phyloP scores from a whole-genome alignment of 2,888 invertebrate genomes.

The Dynastes hyllus region DNA sequence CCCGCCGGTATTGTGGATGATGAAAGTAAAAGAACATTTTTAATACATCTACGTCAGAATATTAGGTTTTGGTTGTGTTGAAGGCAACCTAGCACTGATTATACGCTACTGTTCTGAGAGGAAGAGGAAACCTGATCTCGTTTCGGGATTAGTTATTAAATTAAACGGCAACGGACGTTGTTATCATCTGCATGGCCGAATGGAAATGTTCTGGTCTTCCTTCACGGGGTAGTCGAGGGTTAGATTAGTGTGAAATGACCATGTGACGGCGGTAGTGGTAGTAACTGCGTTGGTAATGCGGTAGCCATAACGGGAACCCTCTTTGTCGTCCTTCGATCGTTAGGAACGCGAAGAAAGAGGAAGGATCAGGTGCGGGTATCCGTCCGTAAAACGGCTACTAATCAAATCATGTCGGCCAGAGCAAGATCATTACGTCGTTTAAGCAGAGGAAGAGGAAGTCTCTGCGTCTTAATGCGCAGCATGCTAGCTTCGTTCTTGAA shows the following conservation, averaged over 20 bases:
- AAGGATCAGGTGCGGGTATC: slow-evolving; percentile 63
- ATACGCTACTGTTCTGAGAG: too few species aligned
- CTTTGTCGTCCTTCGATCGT: slow-evolving; percentile 9
- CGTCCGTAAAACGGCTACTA: slow-evolving; percentile 63
- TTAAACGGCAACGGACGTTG: slow-evolving; percentile 60
- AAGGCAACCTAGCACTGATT: too few species aligned
- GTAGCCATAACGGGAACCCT: neutral
- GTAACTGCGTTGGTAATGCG: slow-evolving; percentile 22
- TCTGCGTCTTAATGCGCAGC: too few species aligned
- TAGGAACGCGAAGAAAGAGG: slow-evolving; percentile 13
- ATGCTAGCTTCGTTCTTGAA: too few species aligned
- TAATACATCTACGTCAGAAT: too few species aligned
- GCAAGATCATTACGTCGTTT: too few species aligned
- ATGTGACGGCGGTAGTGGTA: slow-evolving; percentile 27
- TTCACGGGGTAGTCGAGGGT: slow-evolving; percentile 5
- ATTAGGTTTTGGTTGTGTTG: too few species aligned
- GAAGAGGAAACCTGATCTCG: slow-evolving; percentile 38
- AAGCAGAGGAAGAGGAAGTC: too few species aligned
- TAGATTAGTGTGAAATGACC: slow-evolving; percentile 48
- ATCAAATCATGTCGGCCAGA: slow-evolving; percentile 60
- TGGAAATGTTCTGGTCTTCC: slow-evolving; percentile 20
- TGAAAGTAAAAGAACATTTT: too few species aligned
- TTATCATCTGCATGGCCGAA: slow-evolving; percentile 57
- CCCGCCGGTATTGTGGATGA: too few species aligned
- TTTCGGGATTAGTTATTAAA: slow-evolving; percentile 63